These are phyloP conservation scores for Chelmon rostratus DNA, from an alignment of 2,797 vertebrate genomes.

Conservation along the genomic window DNA sequence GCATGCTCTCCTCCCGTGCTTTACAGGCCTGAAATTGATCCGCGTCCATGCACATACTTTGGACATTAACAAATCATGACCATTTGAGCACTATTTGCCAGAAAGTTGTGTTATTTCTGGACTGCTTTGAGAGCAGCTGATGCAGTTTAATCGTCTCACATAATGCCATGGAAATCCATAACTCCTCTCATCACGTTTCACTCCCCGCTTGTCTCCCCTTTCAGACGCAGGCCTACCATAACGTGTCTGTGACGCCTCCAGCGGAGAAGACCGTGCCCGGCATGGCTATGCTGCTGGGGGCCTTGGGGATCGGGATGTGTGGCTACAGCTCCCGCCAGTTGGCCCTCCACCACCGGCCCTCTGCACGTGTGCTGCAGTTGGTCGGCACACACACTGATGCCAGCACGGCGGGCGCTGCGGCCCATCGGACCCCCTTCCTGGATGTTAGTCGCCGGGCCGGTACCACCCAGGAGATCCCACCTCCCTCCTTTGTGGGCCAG, in stretches of 20 bases:
- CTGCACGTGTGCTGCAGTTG: conserved; percentile 79
- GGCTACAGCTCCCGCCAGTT: conserved; percentile 85
- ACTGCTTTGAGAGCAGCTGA: neutral
- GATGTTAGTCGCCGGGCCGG: conserved; percentile 50
- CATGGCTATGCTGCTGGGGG: conserved; percentile 81
- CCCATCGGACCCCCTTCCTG: conserved; percentile 55
- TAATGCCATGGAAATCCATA: neutral
- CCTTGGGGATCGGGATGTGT: conserved; percentile 83
- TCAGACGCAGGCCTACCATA: conserved; percentile 81
- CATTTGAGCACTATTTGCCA: neutral
- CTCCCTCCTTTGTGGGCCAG: conserved; percentile 70
- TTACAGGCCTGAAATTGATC: neutral
- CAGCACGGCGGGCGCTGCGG: conserved; percentile 34
- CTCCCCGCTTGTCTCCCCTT: conserved; percentile 9
- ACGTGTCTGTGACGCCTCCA: conserved; percentile 54
- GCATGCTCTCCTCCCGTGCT: neutral
- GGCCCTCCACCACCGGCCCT: conserved; percentile 82
- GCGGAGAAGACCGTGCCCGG: conserved; percentile 68
- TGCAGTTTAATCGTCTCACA: neutral
- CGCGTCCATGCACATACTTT: neutral
- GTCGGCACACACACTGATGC: conserved; percentile 70
- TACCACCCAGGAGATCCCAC: conserved; percentile 67
- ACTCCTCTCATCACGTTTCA: conserved; percentile 5
- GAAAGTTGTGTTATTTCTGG: neutral
- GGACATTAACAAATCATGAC: neutral